phyloP scores from a whole-genome alignment of 1,140 invertebrate genomes.

The Babylonia areolata region DNA sequence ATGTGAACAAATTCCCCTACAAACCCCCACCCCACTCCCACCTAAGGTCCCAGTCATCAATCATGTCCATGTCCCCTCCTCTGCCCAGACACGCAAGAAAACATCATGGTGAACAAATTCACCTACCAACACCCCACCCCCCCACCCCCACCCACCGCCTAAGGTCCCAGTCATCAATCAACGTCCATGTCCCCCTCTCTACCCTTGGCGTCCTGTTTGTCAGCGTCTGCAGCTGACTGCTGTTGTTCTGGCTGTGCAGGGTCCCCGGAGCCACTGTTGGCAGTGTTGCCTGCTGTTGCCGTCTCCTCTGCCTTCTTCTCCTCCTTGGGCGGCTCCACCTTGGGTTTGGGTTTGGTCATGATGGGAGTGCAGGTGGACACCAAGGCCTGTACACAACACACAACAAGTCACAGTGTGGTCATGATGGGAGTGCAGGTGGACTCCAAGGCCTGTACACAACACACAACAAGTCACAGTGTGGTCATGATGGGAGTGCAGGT shows the following conservation, averaged over 20 bases:
- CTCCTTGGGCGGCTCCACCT: constrained; percentile 80
- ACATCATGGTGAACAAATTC: too few relatives aligned
- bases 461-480: too few relatives aligned
- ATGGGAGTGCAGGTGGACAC: constrained; percentile 84
- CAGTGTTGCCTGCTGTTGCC: constrained; percentile 15
- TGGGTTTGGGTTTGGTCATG: constrained; percentile 91
- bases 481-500: too few relatives aligned
- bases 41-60: too few relatives aligned
- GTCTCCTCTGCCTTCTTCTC: constrained; percentile 52
- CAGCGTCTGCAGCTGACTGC: neutral
- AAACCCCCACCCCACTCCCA: too few relatives aligned
- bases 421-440: too few relatives aligned
- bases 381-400: constrained; percentile 71
- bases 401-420: too few relatives aligned
- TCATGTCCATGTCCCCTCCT: too few relatives aligned
- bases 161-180: constrained; percentile 49
- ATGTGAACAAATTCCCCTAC: too few relatives aligned
- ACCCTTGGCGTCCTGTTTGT: constrained; percentile 35
- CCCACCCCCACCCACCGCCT: neutral
- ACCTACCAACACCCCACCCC: neutral
- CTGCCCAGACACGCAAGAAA: too few relatives aligned
- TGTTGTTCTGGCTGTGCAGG: constrained; percentile 39
- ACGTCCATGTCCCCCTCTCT: constrained; percentile 62
- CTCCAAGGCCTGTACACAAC: too few relatives aligned
- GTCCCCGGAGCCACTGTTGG: constrained; percentile 21